These are phyloP conservation scores for Aphelenchoides bicaudatus DNA, from an alignment of 2,888 invertebrate genomes.

Conservation along the genomic window DNA sequence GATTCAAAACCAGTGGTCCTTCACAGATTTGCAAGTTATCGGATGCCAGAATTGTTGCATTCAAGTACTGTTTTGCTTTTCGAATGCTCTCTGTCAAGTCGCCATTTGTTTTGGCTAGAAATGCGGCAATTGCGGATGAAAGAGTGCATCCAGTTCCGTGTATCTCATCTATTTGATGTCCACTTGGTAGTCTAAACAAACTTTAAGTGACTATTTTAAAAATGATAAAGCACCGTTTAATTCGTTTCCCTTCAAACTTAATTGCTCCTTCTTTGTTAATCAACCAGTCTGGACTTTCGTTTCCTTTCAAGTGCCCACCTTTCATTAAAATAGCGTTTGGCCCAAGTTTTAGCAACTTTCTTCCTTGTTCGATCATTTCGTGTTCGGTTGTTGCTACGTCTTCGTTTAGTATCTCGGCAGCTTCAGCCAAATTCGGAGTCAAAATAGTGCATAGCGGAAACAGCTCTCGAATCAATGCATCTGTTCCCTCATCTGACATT, in stretches of 20 bases:
- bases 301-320: background rate
- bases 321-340: constrained; percentile 6
- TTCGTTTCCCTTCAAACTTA: background rate
- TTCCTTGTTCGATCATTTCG: background rate
- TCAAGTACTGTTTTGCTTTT: background rate
- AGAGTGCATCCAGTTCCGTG: constrained; percentile 17
- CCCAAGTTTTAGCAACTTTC: background rate
- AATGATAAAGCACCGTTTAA: background rate
- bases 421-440: constrained; percentile 23
- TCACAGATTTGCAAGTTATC: background rate
- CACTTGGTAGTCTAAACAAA: no score
- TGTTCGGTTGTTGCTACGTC: background rate
- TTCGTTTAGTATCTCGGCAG: constrained; percentile 3
- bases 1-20: background rate
- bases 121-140: constrained; percentile 6
- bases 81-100: background rate
- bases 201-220: no score
- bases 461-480: no score
- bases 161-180: no score
- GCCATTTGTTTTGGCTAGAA: background rate
- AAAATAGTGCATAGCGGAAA: constrained; percentile 16
- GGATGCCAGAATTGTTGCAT: background rate
- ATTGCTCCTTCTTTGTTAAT: background rate
- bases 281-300: constrained; percentile 1
- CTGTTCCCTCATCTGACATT: constrained; percentile 1